Evolutionary conservation across 2,797 vertebrate genomes (phyloP).

Genomic region (Arremon brunneinucha): DNA sequence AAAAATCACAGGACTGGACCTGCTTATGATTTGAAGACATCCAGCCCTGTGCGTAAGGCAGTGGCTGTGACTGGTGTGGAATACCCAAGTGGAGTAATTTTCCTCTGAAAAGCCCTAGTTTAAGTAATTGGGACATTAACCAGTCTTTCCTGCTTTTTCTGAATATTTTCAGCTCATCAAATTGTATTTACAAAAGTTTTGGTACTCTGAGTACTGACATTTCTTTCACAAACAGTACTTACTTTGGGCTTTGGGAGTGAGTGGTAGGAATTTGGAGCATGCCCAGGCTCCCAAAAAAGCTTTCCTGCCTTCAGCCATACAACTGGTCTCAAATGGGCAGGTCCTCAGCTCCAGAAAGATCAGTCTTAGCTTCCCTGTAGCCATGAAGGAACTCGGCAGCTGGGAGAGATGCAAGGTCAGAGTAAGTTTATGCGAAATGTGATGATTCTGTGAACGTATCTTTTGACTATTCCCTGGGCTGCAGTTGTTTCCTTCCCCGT

Average conservation of each 20-base stretch:
- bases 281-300: not conserved
- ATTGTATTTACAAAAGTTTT: not conserved
- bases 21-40: not conserved
- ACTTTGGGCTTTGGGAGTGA: not conserved
- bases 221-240: not conserved
- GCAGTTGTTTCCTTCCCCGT: not conserved
- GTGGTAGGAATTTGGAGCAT: not conserved
- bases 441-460: accelerated
- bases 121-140: not conserved
- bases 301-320: not conserved
- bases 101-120: not conserved
- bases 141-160: not conserved
- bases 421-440: not conserved
- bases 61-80: not conserved
- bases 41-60: not conserved
- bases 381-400: not conserved
- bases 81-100: not conserved
- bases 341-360: not conserved
- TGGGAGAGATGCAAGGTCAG: not conserved
- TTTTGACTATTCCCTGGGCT: not conserved
- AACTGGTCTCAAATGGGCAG: not conserved
- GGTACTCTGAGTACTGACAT: not conserved
- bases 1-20: not conserved
- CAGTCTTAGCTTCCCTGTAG: not conserved
- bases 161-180: not conserved